Evolutionary conservation across 2,888 invertebrate species (phyloP).

Genomic region (Dryobotodes eremita): DNA sequence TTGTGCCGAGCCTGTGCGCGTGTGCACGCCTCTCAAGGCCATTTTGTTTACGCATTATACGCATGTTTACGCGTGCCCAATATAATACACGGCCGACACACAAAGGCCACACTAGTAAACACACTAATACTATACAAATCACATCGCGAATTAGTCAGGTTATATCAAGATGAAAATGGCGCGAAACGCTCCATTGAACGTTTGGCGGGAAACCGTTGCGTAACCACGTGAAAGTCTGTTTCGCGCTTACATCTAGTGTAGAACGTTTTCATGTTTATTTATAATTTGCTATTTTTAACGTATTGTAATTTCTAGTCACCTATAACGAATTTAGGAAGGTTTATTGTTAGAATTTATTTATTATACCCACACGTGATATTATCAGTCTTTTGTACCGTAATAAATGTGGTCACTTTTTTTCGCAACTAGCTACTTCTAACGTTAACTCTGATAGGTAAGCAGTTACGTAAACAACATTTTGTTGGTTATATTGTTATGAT

Average conservation of each 20-base stretch:
- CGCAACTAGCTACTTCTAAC: conserved; percentile 20
- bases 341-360: conserved; percentile 12
- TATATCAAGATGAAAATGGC: conserved; percentile 82
- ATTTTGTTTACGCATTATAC: conserved; percentile 85
- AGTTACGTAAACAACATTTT: conserved; percentile 36
- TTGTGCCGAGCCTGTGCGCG: conserved; percentile 79
- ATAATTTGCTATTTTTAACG: conserved; percentile 49
- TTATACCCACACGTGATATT: not conserved
- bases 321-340: conserved; percentile 6
- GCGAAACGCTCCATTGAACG: conserved; percentile 88
- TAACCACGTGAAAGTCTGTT: conserved; percentile 85
- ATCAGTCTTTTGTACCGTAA: conserved; percentile 31
- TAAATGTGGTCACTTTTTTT: conserved; percentile 21
- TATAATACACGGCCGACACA: conserved; percentile 76
- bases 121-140: conserved; percentile 64
- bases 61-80: conserved; percentile 82
- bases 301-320: conserved; percentile 25
- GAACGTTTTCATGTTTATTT: conserved; percentile 52
- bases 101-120: conserved; percentile 69
- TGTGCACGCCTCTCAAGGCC: conserved; percentile 86
- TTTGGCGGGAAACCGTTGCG: conserved; percentile 87
- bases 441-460: conserved; percentile 32
- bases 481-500: conserved; percentile 66
- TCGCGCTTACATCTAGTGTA: conserved; percentile 51
- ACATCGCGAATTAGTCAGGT: conserved; percentile 78